phyloP scores from a whole-genome alignment of 2,888 invertebrate species.

The Stratiomys singularior region DNA sequence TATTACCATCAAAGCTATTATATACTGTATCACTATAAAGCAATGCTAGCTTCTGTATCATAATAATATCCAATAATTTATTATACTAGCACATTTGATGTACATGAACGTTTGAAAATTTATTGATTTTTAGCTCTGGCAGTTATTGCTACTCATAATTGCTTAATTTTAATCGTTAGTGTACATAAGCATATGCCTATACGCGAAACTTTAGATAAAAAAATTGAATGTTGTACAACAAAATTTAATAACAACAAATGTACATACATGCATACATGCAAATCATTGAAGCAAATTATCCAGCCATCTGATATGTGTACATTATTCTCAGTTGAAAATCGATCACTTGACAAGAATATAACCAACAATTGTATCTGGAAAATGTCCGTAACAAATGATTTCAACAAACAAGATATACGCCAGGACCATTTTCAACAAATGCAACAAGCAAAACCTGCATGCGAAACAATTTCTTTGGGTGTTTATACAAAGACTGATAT shows the following conservation, averaged over 20 bases:
- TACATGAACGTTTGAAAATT: too few relatives aligned
- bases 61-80: not conserved
- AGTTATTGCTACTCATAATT: too few relatives aligned
- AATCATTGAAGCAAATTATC: not conserved
- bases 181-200: not conserved
- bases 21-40: not conserved
- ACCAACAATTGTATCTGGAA: not conserved
- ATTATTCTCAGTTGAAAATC: not conserved
- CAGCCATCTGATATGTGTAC: not conserved
- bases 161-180: not conserved
- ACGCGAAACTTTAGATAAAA: not conserved
- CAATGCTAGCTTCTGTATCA: not conserved
- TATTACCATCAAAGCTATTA: not conserved
- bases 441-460: slow-evolving; percentile 9
- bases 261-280: not conserved
- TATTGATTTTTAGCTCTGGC: too few relatives aligned
- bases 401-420: not conserved
- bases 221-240: not conserved
- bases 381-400: not conserved
- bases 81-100: not conserved
- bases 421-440: not conserved
- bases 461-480: not conserved
- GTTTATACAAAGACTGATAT: slow-evolving; percentile 1
- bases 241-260: not conserved
- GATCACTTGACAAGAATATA: too few relatives aligned